Evolutionary conservation across 2,888 invertebrate genomes (phyloP).

Genomic region (Sturmia bella): DNA sequence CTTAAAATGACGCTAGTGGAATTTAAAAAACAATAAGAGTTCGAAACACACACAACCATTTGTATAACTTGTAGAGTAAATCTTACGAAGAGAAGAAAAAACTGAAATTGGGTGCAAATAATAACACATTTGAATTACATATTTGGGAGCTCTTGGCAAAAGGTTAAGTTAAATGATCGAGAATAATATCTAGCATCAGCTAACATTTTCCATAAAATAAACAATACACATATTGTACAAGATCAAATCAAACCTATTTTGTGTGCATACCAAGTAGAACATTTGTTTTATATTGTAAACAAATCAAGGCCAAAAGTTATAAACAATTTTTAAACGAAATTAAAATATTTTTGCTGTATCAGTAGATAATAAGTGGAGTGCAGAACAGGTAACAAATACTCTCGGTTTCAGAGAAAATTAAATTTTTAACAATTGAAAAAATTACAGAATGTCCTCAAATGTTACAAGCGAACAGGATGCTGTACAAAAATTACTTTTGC

Average conservation of each 20-base stretch:
- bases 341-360: constrained; percentile 45
- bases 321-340: constrained; percentile 51
- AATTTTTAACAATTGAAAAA: background rate
- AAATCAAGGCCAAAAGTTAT: constrained; percentile 55
- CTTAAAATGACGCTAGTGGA: constrained; percentile 38
- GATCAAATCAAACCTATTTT: background rate
- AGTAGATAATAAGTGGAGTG: constrained; percentile 57
- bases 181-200: constrained; percentile 1
- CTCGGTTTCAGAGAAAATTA: background rate
- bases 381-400: constrained; percentile 32
- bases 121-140: constrained; percentile 30
- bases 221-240: constrained; percentile 40
- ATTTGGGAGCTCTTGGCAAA: constrained; percentile 40
- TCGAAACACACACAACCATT: constrained; percentile 12
- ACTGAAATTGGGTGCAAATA: constrained; percentile 1
- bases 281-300: constrained; percentile 44
- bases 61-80: constrained; percentile 13
- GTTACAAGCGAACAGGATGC: constrained; percentile 12
- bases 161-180: constrained; percentile 62
- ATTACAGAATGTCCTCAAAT: constrained; percentile 32
- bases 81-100: background rate
- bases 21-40: constrained; percentile 41
- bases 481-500: constrained; percentile 15
- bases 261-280: constrained; percentile 19
- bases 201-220: constrained; percentile 48